phyloP scores from a whole-genome alignment of 2,113 vertebrate genomes.

The Salvelinus namaycush region DNA sequence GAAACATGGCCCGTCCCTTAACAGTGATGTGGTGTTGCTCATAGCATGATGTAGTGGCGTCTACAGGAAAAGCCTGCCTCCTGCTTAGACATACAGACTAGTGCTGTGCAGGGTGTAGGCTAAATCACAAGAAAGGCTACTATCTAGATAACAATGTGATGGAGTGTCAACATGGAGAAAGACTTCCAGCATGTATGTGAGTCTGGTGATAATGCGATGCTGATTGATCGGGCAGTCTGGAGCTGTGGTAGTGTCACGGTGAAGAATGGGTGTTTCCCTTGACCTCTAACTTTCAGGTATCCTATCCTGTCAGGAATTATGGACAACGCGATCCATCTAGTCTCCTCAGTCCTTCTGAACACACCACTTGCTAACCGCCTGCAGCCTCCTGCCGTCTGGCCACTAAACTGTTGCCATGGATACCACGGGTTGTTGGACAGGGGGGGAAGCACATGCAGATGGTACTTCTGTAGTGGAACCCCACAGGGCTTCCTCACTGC shows the following conservation, averaged over 20 bases:
- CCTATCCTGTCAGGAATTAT: constrained; percentile 1
- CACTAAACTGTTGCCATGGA: constrained; percentile 34
- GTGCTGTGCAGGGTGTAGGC: not conserved
- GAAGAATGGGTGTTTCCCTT: not conserved
- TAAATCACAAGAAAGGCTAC: not conserved
- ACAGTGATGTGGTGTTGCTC: no score
- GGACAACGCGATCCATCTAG: not conserved
- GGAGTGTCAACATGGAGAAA: no score
- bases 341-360: not conserved
- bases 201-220: not conserved
- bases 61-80: not conserved
- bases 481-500: not conserved
- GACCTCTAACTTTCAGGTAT: not conserved
- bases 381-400: constrained; percentile 10
- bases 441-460: constrained; percentile 26
- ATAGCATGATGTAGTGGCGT: no score
- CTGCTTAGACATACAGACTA: not conserved
- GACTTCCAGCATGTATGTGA: no score
- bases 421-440: constrained; percentile 38
- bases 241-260: not conserved
- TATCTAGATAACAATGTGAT: no score
- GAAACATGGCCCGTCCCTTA: no score
- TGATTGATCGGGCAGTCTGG: not conserved
- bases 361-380: constrained; percentile 6
- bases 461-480: constrained; percentile 27